Evolutionary conservation across 2,888 invertebrate species (phyloP).

Genomic region (Diploptera punctata): DNA sequence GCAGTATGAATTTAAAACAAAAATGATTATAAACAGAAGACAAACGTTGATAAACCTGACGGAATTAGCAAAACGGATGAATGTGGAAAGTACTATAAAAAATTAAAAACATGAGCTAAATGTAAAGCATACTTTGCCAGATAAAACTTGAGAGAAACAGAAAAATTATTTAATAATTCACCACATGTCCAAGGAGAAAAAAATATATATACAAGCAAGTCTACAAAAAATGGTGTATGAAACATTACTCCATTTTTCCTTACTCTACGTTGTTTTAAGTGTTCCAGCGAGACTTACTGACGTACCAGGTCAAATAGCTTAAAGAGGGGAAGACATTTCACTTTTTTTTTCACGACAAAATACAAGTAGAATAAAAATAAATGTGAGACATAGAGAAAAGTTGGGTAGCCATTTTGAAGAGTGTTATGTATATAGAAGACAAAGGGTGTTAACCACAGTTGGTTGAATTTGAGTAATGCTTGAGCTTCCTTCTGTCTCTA

Average conservation of each 20-base stretch:
- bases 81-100: no score
- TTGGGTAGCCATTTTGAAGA: not conserved
- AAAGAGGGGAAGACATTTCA: not conserved
- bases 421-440: not conserved
- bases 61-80: no score
- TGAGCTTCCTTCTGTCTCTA: not conserved
- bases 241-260: not conserved
- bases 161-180: constrained; percentile 1
- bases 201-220: not conserved
- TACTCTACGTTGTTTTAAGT: not conserved
- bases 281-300: not conserved
- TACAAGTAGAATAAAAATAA: not conserved
- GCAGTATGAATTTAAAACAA: no score
- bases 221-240: no score
- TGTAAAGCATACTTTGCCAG: no score
- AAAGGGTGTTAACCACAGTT: constrained; percentile 8
- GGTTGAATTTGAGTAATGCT: constrained; percentile 8
- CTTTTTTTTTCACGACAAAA: not conserved
- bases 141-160: not conserved
- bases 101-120: no score
- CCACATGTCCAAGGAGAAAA: not conserved
- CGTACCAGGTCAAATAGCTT: not conserved
- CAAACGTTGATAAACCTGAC: no score
- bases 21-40: no score
- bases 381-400: not conserved